Evolutionary conservation across 1,140 invertebrate genomes (phyloP), one percentile per base, ranked within the genome.

Genomic region (Phymastichus coffea): DNA sequence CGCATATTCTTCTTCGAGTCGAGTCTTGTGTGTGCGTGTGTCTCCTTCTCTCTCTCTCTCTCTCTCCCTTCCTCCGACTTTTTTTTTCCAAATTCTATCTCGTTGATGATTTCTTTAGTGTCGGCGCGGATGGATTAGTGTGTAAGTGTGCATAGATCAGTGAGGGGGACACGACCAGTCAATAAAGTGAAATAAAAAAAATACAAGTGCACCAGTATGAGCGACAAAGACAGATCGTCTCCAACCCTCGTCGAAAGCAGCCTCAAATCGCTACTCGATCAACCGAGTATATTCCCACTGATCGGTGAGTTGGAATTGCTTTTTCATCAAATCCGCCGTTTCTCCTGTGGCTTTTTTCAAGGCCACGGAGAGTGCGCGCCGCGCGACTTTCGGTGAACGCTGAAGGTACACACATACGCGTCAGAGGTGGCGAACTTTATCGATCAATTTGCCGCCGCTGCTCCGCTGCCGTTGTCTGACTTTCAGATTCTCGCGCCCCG

Each of bases 141-240:
- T 8, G 30, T 8, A 14, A 14, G 7, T 6, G 30, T 8, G 30
- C 7, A 14, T 6, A 14, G 6, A 14, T 6, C 30, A 14, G 30
- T 33, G 30, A 14, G 14, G 14, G 30, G 7, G 30, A 14, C 6
- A 14, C 30, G 14, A 14, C 30, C 7, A 33, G 7, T 33, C 30
- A 14, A 6, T 33, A 14, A 33, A 33, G 30, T 33, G 30, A 6
- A 6, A 33, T 6, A 8, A 14, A 6, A 14, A 6, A 14, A 8
- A 14, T 6, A 14, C 14, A 14, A 6, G 30, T 14, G 30, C 30
- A 14, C 30, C 7, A 33, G 28, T 7, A 88, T 88, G 87, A 88
- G 86, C 81, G 87, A 88, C 83, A 87, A 87, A 84, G 86, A 88
- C 83, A 84, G 86, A 81, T 87, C 86, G 76, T 88, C 87, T 81